These are phyloP conservation scores for Papilio aristodemus DNA, from an alignment of 1,140 invertebrate species.

Conservation along the genomic window DNA sequence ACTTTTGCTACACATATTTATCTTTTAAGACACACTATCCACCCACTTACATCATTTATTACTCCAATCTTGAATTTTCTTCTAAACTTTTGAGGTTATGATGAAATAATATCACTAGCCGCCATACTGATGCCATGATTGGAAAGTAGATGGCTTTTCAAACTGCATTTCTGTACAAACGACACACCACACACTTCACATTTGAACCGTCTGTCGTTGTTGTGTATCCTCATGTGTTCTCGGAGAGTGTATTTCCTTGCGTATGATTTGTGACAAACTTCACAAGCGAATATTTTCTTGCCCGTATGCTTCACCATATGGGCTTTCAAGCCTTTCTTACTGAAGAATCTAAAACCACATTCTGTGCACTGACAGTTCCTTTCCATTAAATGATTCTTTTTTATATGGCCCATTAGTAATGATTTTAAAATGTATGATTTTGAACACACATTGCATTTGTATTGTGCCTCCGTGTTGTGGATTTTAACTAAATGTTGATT, in stretches of 20 bases:
- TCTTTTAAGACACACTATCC: too few relatives aligned
- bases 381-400: constrained; percentile 70
- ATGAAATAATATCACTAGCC: constrained; percentile 55
- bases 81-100: constrained; percentile 21
- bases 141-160: constrained; percentile 60
- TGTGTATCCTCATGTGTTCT: constrained; percentile 82
- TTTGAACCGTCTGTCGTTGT: constrained; percentile 63
- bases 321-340: constrained; percentile 75
- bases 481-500: constrained; percentile 69
- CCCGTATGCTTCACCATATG: constrained; percentile 83
- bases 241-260: constrained; percentile 80
- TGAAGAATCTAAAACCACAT: constrained; percentile 79
- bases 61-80: too few relatives aligned
- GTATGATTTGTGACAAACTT: constrained; percentile 83
- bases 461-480: constrained; percentile 63
- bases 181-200: constrained; percentile 70
- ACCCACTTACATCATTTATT: too few relatives aligned
- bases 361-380: constrained; percentile 71
- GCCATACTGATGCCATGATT: constrained; percentile 68
- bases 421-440: constrained; percentile 60
- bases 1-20: too few relatives aligned
- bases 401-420: constrained; percentile 65
- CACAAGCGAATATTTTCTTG: constrained; percentile 85
- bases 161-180: constrained; percentile 69
- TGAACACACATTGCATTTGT: constrained; percentile 70